Conservation (phyloP, 2,888 invertebrate species). For the Lampropteryx suffumata region DNA sequence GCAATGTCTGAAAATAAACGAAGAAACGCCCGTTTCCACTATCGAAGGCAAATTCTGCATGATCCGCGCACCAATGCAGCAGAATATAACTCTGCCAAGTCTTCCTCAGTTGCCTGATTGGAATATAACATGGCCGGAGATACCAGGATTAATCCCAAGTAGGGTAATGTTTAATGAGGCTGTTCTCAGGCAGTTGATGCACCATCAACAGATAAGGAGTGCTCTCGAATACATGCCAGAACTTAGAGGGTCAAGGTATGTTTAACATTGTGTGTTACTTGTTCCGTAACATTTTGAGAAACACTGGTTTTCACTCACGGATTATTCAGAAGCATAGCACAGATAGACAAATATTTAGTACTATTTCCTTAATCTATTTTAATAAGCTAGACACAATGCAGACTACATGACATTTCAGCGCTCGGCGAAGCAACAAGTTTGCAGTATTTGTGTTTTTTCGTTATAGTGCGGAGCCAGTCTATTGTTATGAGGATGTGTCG, state of each 20-base stretch:
- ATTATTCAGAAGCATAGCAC: no score
- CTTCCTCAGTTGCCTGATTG: constrained; percentile 37
- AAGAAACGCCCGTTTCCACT: constrained; percentile 38
- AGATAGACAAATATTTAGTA: no score
- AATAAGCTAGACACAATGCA: no score
- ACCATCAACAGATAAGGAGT: constrained; percentile 3
- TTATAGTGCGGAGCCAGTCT: no score
- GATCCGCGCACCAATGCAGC: constrained; percentile 47
- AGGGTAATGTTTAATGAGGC: constrained; percentile 20
- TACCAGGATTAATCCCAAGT: constrained; percentile 27
- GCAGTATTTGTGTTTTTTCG: no score
- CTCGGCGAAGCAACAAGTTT: no score
- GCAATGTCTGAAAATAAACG: constrained; percentile 56
- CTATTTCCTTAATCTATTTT: no score
- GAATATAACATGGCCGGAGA: constrained; percentile 29
- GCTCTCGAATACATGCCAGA: not conserved
- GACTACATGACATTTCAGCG: no score
- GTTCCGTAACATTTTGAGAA: no score
- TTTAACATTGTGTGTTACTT: no score
- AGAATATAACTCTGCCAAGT: constrained; percentile 37
- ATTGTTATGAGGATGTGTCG: no score
- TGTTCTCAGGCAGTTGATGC: not conserved
- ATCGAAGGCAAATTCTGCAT: constrained; percentile 65
- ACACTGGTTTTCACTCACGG: no score
- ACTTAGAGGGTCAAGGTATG: constrained; percentile 5